Percentiles rank a stretch among this genome's conserved stretches.
Evolutionary conservation across 1,140 invertebrate species (phyloP).

Genomic region (Solenopsis fugax): DNA sequence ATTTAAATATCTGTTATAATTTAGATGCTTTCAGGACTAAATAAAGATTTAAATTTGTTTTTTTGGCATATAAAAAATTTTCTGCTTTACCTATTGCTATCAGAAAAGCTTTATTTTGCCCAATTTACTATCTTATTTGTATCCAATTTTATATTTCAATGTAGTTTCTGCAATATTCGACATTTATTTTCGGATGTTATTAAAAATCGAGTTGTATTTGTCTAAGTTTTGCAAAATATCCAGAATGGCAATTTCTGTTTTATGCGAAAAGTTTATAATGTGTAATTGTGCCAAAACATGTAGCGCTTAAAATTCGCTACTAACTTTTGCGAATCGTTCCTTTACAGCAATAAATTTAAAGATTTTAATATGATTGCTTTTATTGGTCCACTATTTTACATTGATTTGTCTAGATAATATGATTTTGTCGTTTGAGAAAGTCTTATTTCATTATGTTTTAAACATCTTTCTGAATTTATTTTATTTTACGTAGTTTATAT

Average conservation of each 20-base stretch:
- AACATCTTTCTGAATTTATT: background rate
- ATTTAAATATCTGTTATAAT: background rate
- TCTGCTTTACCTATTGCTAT: background rate
- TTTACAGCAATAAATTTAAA: slow-evolving; percentile 7
- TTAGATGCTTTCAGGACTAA: background rate
- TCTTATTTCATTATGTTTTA: background rate
- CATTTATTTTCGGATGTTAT: background rate
- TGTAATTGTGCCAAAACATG: background rate
- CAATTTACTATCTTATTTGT: background rate
- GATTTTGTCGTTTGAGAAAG: background rate
- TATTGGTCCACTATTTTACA: background rate
- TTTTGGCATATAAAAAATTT: background rate
- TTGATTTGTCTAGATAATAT: slow-evolving; percentile 8
- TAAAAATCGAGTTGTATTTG: background rate
- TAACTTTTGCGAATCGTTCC: background rate
- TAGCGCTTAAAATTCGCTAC: background rate
- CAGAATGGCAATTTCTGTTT: background rate
- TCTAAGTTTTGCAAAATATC: background rate
- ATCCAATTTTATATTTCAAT: background rate
- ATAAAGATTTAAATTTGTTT: slow-evolving; percentile 23
- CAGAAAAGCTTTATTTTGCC: background rate
- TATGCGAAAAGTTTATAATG: background rate
- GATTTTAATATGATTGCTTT: background rate
- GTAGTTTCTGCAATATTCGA: background rate
- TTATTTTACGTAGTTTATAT: background rate